Evolutionary conservation across 1,140 invertebrate genomes (phyloP).

Genomic region (Drosophila eugracilis): DNA sequence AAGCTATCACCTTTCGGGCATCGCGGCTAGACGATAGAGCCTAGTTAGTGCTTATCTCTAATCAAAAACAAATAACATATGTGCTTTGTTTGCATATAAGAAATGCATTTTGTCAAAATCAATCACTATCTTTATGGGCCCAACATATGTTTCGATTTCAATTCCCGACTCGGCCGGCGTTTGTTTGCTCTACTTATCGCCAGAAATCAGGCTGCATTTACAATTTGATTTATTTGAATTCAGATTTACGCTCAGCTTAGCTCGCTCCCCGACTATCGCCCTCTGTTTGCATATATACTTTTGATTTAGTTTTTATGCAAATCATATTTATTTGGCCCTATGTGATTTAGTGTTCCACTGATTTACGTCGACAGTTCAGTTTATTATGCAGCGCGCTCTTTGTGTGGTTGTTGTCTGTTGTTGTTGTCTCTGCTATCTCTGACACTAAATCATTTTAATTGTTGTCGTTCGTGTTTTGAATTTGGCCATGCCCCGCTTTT

Average conservation of each 20-base stretch:
- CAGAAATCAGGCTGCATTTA: constrained; percentile 57
- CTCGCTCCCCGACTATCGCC: neutral
- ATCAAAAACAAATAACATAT: constrained; percentile 73
- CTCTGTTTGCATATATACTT: constrained; percentile 34
- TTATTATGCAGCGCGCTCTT: constrained; percentile 63
- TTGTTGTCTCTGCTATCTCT: constrained; percentile 54
- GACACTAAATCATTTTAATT: constrained; percentile 82
- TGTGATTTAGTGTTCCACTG: constrained; percentile 73
- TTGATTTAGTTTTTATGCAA: constrained; percentile 77
- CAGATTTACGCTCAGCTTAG: constrained; percentile 34
- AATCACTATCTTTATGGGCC: constrained; percentile 75
- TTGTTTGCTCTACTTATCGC: constrained; percentile 45
- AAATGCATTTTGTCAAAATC: constrained; percentile 61
- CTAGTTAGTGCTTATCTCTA: constrained; percentile 73
- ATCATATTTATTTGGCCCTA: constrained; percentile 80
- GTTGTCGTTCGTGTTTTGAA: constrained; percentile 79
- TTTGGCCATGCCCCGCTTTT: constrained; percentile 25
- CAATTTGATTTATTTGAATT: constrained; percentile 67
- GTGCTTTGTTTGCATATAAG: constrained; percentile 20
- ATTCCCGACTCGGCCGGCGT: constrained; percentile 15
- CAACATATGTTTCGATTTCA: constrained; percentile 66
- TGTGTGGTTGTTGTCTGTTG: constrained; percentile 13
- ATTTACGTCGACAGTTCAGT: constrained; percentile 76
- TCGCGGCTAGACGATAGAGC: constrained; percentile 46
- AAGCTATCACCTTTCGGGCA: constrained; percentile 58